Evolutionary conservation across 1,140 invertebrate genomes (phyloP), one percentile per base, ranked within the genome.

Genomic region (Drosophila ficusphila): DNA sequence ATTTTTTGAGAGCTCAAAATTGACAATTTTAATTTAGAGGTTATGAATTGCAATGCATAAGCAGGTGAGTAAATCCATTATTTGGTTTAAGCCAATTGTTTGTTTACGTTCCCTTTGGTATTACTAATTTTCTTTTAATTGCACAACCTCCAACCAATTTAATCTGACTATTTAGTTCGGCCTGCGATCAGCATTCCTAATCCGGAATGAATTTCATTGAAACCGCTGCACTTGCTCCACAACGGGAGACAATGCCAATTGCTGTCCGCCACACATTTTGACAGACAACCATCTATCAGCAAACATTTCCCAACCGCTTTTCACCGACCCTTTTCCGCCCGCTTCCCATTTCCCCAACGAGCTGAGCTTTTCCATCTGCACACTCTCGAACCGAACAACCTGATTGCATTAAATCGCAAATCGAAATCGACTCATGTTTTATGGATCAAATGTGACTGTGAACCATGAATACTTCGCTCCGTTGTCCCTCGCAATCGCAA

Each of bases 341-440:
- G 7, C 18, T 14, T 1, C 7, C 7, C n/a, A 12, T 21, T 14
- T 11, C n/a, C 16, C 9, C 21, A 12, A 5, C 31, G 6, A n/a
- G 42, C 19, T 33, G 6, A n/a, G 42, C 19, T 33, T 42, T 4
- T 29, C 14, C 14, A 33, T 31, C 12, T 2, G n/a, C 54, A 19
- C 29, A 31, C 61, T 38, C 18, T 38, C 29, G 25, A 18, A 18
- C 3, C 34, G 25, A 41, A n/a, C 53, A 60, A 64, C 18, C 62
- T 67, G 46, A 61, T 69, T 69, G 46, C 44, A 62, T 69, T 67
- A 67, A 67, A 52, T 67, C 62, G 62, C 56, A 69, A 61, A 62
- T 54, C 60, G 72, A 36, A 52, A 79, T 85, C 36, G 48, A 41
- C 76, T 86, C 79, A 85, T 85, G 79, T 79, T 79, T 85, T 85